Conservation (phyloP, 2,113 vertebrate genomes). For the Athene cunicularia region DNA sequence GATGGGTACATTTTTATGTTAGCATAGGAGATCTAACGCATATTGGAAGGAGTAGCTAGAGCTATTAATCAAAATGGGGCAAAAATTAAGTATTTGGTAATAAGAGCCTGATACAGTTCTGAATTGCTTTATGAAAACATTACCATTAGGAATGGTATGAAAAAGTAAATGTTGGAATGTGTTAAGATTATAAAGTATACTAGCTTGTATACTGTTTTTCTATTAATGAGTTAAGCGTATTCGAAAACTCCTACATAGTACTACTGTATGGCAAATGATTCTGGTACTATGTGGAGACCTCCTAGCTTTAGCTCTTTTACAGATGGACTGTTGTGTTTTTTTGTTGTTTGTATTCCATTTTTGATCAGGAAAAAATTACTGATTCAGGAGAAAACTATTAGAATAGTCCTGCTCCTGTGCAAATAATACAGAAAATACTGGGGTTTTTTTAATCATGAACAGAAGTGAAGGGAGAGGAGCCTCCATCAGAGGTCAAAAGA, state of each 20-base stretch:
- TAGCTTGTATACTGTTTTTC: not conserved
- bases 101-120: not conserved
- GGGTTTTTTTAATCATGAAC: not conserved
- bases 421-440: not conserved
- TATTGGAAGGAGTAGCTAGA: not conserved
- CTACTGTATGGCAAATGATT: not conserved
- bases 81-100: not conserved
- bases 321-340: not conserved
- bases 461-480: not conserved
- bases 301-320: not conserved
- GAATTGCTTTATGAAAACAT: not conserved
- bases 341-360: not conserved
- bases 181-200: not conserved
- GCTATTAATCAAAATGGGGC: not conserved
- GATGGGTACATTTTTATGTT: not conserved
- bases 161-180: not conserved
- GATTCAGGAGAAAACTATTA: not conserved
- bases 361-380: not conserved
- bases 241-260: not conserved
- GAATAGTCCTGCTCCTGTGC: not conserved
- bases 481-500: not conserved
- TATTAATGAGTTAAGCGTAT: not conserved
- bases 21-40: not conserved
- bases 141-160: not conserved
- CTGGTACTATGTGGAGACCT: not conserved